Percentiles rank a stretch among this genome's conserved stretches.
Evolutionary conservation across 1,140 invertebrate species (phyloP).

Genomic region (Eubasilissa regina): DNA sequence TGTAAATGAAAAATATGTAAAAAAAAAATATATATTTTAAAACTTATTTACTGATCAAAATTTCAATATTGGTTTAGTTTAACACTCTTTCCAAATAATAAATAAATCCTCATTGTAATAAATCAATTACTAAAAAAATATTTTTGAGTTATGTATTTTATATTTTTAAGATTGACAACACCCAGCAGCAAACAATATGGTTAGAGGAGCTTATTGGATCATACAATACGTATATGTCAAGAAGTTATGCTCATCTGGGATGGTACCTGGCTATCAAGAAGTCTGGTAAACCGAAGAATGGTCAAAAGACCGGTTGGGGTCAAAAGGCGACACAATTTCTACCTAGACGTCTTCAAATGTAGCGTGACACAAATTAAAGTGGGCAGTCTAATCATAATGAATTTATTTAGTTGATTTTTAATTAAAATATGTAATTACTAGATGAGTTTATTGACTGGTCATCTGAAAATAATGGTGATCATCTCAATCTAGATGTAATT

Average conservation of each 20-base stretch:
- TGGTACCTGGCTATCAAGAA: conserved; percentile 80
- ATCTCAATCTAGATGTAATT: too few relatives aligned
- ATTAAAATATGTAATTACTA: too few relatives aligned
- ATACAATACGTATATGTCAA: conserved; percentile 76
- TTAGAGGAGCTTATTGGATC: conserved; percentile 74
- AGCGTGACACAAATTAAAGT: neutral
- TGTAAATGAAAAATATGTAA: too few relatives aligned
- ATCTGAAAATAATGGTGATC: too few relatives aligned
- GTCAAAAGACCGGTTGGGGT: conserved; percentile 73
- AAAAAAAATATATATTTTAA: too few relatives aligned
- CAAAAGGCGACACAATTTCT: conserved; percentile 79
- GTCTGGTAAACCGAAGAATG: conserved; percentile 75
- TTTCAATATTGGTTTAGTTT: too few relatives aligned
- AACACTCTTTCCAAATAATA: too few relatives aligned
- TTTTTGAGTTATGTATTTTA: too few relatives aligned
- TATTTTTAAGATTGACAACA: conserved; percentile 69
- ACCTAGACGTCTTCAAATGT: conserved; percentile 62
- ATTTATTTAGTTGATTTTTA: too few relatives aligned
- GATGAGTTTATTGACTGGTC: too few relatives aligned
- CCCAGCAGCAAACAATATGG: conserved; percentile 74
- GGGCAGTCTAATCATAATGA: too few relatives aligned
- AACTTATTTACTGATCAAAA: too few relatives aligned
- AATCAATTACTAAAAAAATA: conserved; percentile 23
- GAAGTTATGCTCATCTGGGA: conserved; percentile 73
- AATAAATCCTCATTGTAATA: neutral